Evolutionary conservation across 1,140 invertebrate species (phyloP).

Genomic region (Scaptodrosophila lebanonensis): DNA sequence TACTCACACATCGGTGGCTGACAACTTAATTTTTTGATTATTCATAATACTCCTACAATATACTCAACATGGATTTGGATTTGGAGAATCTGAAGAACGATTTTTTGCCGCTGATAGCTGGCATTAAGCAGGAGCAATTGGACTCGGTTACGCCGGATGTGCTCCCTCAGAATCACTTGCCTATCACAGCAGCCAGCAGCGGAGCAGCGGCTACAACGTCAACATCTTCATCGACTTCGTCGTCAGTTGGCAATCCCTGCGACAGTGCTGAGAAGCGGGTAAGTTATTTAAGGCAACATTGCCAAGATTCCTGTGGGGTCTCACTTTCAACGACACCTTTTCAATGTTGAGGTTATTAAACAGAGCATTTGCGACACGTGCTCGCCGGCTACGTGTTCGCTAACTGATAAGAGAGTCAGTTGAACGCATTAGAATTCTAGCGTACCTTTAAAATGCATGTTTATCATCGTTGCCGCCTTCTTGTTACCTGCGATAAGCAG

Average conservation of each 20-base stretch:
- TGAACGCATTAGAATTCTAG: conserved; percentile 5
- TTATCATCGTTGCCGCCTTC: too few species aligned
- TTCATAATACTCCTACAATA: conserved; percentile 3
- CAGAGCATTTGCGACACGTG: conserved; percentile 16
- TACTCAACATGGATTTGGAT: conserved; percentile 64
- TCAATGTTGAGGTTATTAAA: conserved; percentile 28
- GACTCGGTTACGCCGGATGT: conserved; percentile 58
- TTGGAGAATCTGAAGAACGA: conserved; percentile 73
- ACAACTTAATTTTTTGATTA: too few species aligned
- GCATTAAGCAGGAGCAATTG: conserved; percentile 74
- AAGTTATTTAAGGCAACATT: conserved; percentile 48
- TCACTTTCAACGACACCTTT: conserved; percentile 9
- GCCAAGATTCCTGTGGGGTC: neutral
- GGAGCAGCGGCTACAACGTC: conserved; percentile 55
- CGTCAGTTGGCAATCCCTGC: conserved; percentile 69
- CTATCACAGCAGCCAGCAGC: conserved; percentile 17
- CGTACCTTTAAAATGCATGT: too few species aligned
- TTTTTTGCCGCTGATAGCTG: conserved; percentile 64
- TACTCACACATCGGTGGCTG: conserved; percentile 15
- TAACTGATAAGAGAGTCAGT: conserved; percentile 22
- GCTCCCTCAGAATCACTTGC: conserved; percentile 47
- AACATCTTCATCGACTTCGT: conserved; percentile 59
- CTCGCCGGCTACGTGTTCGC: neutral
- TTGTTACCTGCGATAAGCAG: too few species aligned
- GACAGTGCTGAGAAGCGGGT: conserved; percentile 75